A percentile compares a stretch with the other conserved stretches of the same genome.
Evolutionary conservation across 30 jellyfish, hydroid and myxozoan species (phyloP).

Genomic region (Chironex yamaguchii): DNA sequence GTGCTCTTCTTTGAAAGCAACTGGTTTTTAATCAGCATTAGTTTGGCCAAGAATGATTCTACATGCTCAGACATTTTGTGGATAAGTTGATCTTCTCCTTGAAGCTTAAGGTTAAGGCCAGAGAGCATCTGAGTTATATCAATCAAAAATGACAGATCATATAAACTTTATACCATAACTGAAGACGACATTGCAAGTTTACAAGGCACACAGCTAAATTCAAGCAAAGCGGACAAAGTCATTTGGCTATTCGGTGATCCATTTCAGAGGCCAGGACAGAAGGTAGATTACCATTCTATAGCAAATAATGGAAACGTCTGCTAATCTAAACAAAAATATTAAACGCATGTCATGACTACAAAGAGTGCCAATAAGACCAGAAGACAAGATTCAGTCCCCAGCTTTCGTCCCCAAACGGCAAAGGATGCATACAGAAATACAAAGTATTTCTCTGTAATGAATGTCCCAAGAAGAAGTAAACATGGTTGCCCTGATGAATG

Average conservation of each 20-base stretch:
- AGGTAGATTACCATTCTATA: constrained; percentile 3
- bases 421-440: constrained; percentile 19
- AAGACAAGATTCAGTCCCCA: too few relatives aligned
- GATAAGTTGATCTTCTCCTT: constrained; percentile 25
- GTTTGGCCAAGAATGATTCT: constrained; percentile 31
- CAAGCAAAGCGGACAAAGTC: constrained; percentile 32
- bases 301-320: too few relatives aligned
- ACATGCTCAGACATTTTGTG: constrained; percentile 41
- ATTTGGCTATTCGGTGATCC: constrained; percentile 1
- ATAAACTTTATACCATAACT: constrained; percentile 43
- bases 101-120: constrained; percentile 42
- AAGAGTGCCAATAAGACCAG: constrained; percentile 16
- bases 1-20: constrained; percentile 39
- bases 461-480: too few relatives aligned
- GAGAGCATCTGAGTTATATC: constrained; percentile 42
- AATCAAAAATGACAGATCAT: constrained; percentile 41
- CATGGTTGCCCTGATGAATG: too few relatives aligned
- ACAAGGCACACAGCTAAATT: constrained; percentile 47
- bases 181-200: constrained; percentile 64
- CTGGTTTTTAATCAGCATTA: constrained; percentile 26
- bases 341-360: neutral
- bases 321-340: constrained; percentile 8
- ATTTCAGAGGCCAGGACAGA: constrained; percentile 38
- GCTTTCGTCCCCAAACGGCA: too few relatives aligned
- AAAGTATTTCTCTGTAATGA: too few relatives aligned